Conservation (phyloP, 1,140 invertebrate species). For the Lepidurus packardi region DNA sequence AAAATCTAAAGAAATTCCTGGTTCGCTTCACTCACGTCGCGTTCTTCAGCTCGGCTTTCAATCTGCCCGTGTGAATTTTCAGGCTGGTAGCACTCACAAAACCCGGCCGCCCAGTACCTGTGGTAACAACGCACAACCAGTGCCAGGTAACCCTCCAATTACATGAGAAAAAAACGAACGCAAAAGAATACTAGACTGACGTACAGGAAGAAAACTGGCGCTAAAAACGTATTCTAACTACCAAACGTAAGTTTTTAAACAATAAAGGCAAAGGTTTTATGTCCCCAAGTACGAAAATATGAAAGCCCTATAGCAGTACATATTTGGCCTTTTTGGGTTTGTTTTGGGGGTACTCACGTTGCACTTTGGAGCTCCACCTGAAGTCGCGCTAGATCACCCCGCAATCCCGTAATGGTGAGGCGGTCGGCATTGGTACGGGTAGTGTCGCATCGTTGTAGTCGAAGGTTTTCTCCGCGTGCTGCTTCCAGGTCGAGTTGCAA, state of each 20-base stretch:
- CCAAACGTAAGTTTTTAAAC: too few species aligned
- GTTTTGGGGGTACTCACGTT: background rate
- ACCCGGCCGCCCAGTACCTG: background rate
- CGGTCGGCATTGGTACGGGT: background rate
- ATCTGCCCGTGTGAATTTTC: constrained; percentile 8
- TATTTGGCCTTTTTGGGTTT: background rate
- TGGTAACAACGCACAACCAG: background rate
- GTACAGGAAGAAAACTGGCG: too few species aligned
- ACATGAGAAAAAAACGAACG: too few species aligned
- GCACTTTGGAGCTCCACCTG: background rate
- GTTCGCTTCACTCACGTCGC: background rate
- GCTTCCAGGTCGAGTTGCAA: background rate
- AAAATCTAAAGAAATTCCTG: background rate
- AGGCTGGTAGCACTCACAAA: constrained; percentile 14
- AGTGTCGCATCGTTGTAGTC: background rate
- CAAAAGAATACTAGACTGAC: too few species aligned
- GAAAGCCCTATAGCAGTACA: too few species aligned
- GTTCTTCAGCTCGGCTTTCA: constrained; percentile 9
- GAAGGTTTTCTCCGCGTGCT: background rate
- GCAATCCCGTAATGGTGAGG: background rate
- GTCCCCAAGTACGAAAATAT: too few species aligned
- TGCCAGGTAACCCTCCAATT: background rate
- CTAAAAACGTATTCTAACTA: too few species aligned
- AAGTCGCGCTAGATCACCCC: background rate
- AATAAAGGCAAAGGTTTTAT: too few species aligned